Evolutionary conservation across 2,797 vertebrate genomes (phyloP).

Genomic region (Lepus townsendii): DNA sequence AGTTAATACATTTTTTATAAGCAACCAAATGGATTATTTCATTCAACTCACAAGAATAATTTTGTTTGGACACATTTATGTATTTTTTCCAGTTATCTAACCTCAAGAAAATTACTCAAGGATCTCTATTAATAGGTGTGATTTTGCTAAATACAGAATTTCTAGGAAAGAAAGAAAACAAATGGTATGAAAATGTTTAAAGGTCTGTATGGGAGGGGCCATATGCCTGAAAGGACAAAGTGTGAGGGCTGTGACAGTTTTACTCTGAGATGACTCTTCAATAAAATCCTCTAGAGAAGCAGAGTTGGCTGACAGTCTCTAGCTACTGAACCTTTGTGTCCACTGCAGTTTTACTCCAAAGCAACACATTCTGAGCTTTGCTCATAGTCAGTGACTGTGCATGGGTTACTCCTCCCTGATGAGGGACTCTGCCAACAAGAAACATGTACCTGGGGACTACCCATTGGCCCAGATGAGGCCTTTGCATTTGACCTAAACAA

Average conservation of each 20-base stretch:
- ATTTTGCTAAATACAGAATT: neutral
- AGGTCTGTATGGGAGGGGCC: neutral
- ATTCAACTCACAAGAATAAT: neutral
- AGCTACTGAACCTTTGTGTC: neutral
- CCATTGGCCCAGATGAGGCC: no score
- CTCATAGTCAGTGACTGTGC: neutral
- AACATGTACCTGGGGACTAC: neutral
- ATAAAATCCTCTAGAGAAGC: neutral
- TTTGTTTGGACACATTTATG: neutral
- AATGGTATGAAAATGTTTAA: neutral
- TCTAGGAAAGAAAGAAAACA: constrained; percentile 34
- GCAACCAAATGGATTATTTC: neutral
- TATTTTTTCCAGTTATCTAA: neutral
- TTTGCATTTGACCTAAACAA: neutral
- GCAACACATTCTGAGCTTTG: neutral
- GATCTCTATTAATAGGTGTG: neutral
- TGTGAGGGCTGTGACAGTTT: accelerated
- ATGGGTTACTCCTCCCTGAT: neutral
- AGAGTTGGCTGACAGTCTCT: neutral
- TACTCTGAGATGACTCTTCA: neutral
- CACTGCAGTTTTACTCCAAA: neutral
- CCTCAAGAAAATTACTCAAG: neutral
- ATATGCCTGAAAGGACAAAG: neutral
- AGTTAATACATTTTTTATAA: constrained; percentile 36
- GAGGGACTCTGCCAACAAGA: neutral